Evolutionary conservation across 2,113 vertebrate species (phyloP).

Genomic region (Pelusios castaneus): DNA sequence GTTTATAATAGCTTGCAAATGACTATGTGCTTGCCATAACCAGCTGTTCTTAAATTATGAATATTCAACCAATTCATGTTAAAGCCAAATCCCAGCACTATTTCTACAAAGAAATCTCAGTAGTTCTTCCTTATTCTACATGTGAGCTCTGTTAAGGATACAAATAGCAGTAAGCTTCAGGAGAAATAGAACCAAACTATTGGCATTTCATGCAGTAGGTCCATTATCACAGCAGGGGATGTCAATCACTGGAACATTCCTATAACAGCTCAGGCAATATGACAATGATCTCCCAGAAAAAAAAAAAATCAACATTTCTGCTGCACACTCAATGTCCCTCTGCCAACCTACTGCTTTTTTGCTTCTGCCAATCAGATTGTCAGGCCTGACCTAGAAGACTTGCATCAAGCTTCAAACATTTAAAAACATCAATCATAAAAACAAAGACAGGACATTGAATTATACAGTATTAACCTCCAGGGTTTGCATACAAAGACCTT

Average conservation of each 20-base stretch:
- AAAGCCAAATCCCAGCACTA: constrained; percentile 82
- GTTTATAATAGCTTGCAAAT: constrained; percentile 81
- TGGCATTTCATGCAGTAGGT: constrained; percentile 77
- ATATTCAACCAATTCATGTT: constrained; percentile 78
- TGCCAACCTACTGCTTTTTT: constrained; percentile 76
- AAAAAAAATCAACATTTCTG: constrained; percentile 75
- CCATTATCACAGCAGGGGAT: constrained; percentile 86
- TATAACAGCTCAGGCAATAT: constrained; percentile 78
- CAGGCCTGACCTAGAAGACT: constrained; percentile 86
- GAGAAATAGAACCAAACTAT: constrained; percentile 80
- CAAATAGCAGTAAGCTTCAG: constrained; percentile 81
- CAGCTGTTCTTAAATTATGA: constrained; percentile 85
- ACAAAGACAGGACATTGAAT: constrained; percentile 92
- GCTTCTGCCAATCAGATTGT: constrained; percentile 83
- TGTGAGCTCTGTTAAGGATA: constrained; percentile 78
- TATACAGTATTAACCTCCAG: constrained; percentile 98
- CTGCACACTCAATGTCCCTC: constrained; percentile 78
- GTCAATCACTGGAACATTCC: constrained; percentile 80
- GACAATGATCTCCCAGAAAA: constrained; percentile 78
- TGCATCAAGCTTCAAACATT: constrained; percentile 86
- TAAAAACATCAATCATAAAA: constrained; percentile 94
- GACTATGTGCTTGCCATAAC: constrained; percentile 73
- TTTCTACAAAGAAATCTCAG: constrained; percentile 80
- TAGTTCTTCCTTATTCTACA: constrained; percentile 77
- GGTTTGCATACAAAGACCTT: constrained; percentile 92